A percentile compares a stretch with the other conserved stretches of the same genome.
These are phyloP conservation scores for Marasmarcha lunaedactyla DNA, from an alignment of 2,888 invertebrate species.

Conservation along the genomic window DNA sequence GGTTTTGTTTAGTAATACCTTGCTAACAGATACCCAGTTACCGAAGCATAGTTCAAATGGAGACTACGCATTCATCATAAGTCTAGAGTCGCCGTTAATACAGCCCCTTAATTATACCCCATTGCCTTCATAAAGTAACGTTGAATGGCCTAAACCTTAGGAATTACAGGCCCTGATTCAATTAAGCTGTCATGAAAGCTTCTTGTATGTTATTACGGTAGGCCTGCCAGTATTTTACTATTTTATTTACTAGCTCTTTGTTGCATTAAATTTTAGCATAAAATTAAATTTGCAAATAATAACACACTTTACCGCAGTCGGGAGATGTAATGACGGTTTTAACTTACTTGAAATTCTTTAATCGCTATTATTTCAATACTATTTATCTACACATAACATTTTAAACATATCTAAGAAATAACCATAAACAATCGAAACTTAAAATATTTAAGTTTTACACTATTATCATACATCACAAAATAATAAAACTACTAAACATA, in stretches of 20 bases:
- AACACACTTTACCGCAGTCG: constrained; percentile 16
- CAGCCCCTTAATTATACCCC: constrained; percentile 26
- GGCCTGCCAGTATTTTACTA: constrained; percentile 23
- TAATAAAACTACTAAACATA: constrained; percentile 4
- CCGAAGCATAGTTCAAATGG: too few species aligned
- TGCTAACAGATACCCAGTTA: too few species aligned
- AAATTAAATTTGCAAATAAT: constrained; percentile 22
- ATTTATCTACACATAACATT: too few species aligned
- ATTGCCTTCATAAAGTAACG: constrained; percentile 14
- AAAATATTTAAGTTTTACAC: too few species aligned
- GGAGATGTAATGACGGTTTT: constrained; percentile 10
- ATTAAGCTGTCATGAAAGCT: constrained; percentile 44
- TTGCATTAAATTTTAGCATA: constrained; percentile 11
- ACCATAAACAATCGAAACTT: too few species aligned
- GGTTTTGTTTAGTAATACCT: too few species aligned
- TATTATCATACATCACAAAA: constrained; percentile 2
- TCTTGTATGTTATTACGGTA: constrained; percentile 29
- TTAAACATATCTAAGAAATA: too few species aligned
- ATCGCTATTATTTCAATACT: constrained; percentile 2
- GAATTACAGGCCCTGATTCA: constrained; percentile 36
- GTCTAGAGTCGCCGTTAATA: background rate
- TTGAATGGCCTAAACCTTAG: constrained; percentile 18
- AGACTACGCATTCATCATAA: too few species aligned
- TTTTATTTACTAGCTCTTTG: constrained; percentile 20
- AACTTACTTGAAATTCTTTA: constrained; percentile 4